Evolutionary conservation across 2,113 vertebrate genomes (phyloP), one percentile per base, ranked within the genome.

Genomic region (Channa argus): DNA sequence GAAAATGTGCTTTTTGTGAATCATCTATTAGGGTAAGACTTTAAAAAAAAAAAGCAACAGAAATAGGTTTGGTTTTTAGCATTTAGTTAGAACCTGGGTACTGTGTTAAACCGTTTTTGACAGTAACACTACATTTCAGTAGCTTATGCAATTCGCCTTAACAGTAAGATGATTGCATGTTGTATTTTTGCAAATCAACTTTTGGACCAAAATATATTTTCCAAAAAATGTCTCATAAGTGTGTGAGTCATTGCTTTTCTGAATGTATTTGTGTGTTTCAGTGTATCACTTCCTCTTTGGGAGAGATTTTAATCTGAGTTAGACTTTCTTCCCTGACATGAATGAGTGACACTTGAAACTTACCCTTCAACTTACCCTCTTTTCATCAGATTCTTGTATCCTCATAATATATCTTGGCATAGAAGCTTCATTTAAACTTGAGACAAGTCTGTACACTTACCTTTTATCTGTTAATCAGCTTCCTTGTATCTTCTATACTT

Each of bases 121-220:
- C 72, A 36, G 0, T 70, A 67, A 76, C 84, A 58, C 79, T 88
- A 76, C 65, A 72, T 83, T 74, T 74, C 47, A 75, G 76, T 63
- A 63, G 78, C 71, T 90, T 62, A 64, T 78, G 81, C 76, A 69
- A 63, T 71, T 47, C 15, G 69, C 62, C 75, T 83, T 77, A 77
- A 81, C 60, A 10, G 44, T 11, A 76, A 14, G 0, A 39, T 81
- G 50, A 77, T 83, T 89, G 87, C 86, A 90, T 84, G 85, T 85
- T 94, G 86, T 90, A 92, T 90, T 92, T 92, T 93, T 92, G 88
- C 84, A 91, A 92, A 90, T 93, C 86, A 86, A 88, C 91, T 90
- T 93, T 94, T 92, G 91, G 92, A 93, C 93, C 90, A 93, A 94
- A 92, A 93, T 92, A 89, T 93, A 91, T 93, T 92, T 93, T 94